Conservation (phyloP, 2,113 vertebrate species). For the Etheostoma spectabile region DNA sequence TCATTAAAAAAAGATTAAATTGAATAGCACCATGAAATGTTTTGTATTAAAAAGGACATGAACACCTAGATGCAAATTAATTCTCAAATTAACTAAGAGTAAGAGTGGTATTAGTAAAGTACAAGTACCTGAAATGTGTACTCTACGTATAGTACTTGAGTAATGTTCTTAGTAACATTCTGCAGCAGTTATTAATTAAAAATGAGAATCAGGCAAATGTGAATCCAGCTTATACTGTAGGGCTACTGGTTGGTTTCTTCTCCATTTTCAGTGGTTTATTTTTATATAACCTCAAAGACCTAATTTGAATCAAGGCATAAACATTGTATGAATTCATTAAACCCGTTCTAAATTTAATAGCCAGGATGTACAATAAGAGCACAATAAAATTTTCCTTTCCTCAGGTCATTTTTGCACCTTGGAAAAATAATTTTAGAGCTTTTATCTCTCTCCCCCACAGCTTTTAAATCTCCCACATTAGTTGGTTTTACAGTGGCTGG, state of each 20-base stretch:
- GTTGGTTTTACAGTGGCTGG: constrained; percentile 7
- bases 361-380: constrained; percentile 4
- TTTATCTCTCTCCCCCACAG: constrained; percentile 9
- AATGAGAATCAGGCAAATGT: neutral
- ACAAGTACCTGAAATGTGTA: no score
- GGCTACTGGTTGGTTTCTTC: constrained; percentile 17
- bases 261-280: constrained; percentile 23
- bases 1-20: no score
- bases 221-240: neutral
- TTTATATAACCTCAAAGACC: constrained; percentile 16
- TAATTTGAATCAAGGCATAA: constrained; percentile 20
- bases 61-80: no score
- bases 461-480: constrained; percentile 28
- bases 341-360: constrained; percentile 18
- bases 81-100: no score
- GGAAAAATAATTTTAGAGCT: constrained; percentile 15
- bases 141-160: no score
- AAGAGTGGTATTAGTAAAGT: no score
- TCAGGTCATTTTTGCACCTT: constrained; percentile 6
- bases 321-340: constrained; percentile 31
- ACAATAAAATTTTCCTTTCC: constrained; percentile 16
- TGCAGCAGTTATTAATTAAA: neutral
- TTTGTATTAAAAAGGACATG: no score
- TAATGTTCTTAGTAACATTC: no score
- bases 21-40: no score